Base-by-base conservation (phyloP, 1,140 invertebrate genomes). In the Bacillus rossius region DNA sequence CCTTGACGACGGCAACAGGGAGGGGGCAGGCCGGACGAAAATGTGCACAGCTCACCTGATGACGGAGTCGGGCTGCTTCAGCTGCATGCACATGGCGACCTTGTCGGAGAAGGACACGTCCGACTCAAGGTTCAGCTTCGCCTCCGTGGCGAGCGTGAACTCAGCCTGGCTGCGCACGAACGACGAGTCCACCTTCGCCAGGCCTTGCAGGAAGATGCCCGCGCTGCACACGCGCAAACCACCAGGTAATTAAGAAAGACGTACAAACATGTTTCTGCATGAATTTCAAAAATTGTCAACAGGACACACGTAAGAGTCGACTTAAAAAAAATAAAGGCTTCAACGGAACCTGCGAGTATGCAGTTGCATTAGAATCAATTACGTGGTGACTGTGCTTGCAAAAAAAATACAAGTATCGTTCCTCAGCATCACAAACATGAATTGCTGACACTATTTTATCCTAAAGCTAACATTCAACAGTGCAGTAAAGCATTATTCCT, bases 91-190 rank as follows among this genome's bases (percentile, higher is more conserved):
- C 25, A 94, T 78, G 61, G 86, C 84, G 14, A 90, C 81, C 40
- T 81, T 82, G 20, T 82, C 81, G 42, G 85, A 88, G 71, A 94
- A 94, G 65, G 93, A 86, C 34, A 92, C 80, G 69, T 94, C 84
- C 0, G 89, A 88, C 22, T 82, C 76, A 34, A 94, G 79, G 67
- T 87, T 83, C 5, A 94, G 75, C 62, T 84, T 83, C 0, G 87
- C 84, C 68, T 91, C 86, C 22, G 85, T 75, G 3, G 82, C 81
- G 2, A 88, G 68, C n/a, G 78, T 79, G 65, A 90, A 89, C 59
- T 87, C 84, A 8, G 89, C 78, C 57, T 82, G 79, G 37, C 84
- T 83, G 61, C 80, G 77, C 7, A 91, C 82, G 64, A 89, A 89
- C 22, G 78, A 75, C 0, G 85, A 83, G 43, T 85, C 81, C 1